phyloP scores from a whole-genome alignment of 2,888 invertebrate species.

The Dasysyrphus tricinctus region DNA sequence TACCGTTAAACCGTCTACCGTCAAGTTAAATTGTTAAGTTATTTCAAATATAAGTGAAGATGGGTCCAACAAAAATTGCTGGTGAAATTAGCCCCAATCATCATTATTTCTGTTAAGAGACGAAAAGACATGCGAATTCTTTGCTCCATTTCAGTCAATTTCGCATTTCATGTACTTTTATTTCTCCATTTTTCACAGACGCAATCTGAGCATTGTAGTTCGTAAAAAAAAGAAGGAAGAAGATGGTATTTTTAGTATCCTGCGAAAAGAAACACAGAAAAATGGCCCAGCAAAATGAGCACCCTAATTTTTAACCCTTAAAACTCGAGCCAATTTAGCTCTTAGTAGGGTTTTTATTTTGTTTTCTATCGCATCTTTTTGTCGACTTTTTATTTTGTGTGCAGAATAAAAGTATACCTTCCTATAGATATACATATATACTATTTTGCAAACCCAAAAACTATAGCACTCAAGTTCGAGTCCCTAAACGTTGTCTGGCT shows the following conservation, averaged over 20 bases:
- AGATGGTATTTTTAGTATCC: conserved; percentile 48
- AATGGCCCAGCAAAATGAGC: conserved; percentile 42
- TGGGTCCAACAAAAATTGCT: neutral
- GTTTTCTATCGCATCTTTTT: conserved; percentile 10
- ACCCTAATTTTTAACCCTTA: conserved; percentile 58
- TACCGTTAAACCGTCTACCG: no score
- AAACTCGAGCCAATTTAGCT: conserved; percentile 63
- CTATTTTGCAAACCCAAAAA: conserved; percentile 16
- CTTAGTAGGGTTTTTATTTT: conserved; percentile 17
- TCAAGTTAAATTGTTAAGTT: no score
- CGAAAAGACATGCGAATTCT: conserved; percentile 47
- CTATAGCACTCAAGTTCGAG: conserved; percentile 38
- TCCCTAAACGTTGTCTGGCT: conserved; percentile 31
- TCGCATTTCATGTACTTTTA: conserved; percentile 62
- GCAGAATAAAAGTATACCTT: neutral
- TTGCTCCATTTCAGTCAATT: conserved; percentile 64
- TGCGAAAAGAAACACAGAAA: conserved; percentile 33
- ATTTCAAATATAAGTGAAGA: no score
- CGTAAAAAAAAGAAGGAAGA: neutral
- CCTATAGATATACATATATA: neutral
- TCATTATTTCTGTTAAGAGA: neutral
- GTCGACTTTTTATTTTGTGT: neutral
- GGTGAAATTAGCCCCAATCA: conserved; percentile 16
- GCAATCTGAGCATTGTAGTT: conserved; percentile 27
- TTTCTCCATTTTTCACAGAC: conserved; percentile 56